Evolutionary conservation across 2,113 vertebrate genomes (phyloP).

Genomic region (Pollachius pollachius): DNA sequence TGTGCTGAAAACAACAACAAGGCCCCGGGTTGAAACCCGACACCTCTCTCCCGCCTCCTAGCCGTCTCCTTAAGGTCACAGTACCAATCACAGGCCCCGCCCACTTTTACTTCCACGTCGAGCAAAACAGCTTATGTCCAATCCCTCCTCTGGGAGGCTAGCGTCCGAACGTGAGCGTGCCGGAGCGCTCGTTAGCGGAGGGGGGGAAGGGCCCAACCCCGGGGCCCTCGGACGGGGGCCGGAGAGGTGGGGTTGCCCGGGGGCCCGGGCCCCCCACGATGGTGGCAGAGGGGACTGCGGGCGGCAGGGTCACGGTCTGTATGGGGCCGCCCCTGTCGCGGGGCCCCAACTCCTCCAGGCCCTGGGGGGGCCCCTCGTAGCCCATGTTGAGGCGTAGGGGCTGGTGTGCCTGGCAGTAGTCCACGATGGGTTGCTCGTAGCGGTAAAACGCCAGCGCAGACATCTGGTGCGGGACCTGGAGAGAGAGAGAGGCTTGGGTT

Average conservation of each 20-base stretch:
- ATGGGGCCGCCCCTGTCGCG: slow-evolving; percentile 68
- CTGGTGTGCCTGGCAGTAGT: slow-evolving; percentile 82
- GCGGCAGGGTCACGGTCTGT: slow-evolving; percentile 76
- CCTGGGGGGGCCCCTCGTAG: slow-evolving; percentile 73
- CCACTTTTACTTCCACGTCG: not conserved
- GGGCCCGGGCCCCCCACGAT: slow-evolving; percentile 57
- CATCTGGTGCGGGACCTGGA: slow-evolving; percentile 80
- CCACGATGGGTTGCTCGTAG: slow-evolving; percentile 78
- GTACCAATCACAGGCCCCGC: not conserved
- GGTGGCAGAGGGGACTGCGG: slow-evolving; percentile 65
- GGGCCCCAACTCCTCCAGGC: slow-evolving; percentile 68
- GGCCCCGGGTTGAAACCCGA: not conserved
- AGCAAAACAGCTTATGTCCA: not conserved
- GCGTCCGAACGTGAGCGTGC: slow-evolving; percentile 76
- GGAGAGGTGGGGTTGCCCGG: slow-evolving; percentile 66
- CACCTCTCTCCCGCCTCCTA: not conserved
- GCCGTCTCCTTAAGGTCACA: not conserved
- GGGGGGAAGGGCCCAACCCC: slow-evolving; percentile 49
- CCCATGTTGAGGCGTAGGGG: slow-evolving; percentile 79
- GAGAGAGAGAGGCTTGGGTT: not conserved
- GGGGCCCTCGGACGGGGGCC: slow-evolving; percentile 60
- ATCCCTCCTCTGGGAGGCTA: slow-evolving; percentile 32
- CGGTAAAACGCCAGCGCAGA: slow-evolving; percentile 79
- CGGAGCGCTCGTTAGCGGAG: slow-evolving; percentile 59
- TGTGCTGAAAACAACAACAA: slow-evolving; percentile 1